phyloP scores from a whole-genome alignment of 2,888 invertebrate genomes.

The Coleophora deauratella region DNA sequence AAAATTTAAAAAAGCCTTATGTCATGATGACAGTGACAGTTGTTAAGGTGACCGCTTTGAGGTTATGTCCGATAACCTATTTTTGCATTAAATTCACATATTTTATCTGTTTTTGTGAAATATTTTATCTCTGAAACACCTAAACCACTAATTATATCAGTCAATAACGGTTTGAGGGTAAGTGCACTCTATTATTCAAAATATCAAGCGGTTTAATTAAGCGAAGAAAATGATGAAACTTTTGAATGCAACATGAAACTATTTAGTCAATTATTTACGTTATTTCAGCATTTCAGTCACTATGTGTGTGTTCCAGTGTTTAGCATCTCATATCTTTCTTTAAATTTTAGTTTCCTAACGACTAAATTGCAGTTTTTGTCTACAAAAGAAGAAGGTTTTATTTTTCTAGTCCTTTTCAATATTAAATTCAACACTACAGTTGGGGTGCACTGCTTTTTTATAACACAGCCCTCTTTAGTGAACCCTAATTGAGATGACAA shows the following conservation, averaged over 20 bases:
- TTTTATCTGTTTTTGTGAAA: constrained; percentile 2
- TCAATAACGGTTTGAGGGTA: no score
- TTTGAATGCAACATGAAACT: not conserved
- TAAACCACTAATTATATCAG: not conserved
- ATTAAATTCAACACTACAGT: no score
- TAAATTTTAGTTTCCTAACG: no score
- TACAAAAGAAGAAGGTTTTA: no score
- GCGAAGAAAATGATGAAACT: not conserved
- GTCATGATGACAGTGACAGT: not conserved
- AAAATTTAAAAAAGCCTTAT: not conserved
- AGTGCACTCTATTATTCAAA: not conserved
- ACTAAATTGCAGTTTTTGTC: no score
- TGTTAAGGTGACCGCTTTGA: constrained; percentile 4
- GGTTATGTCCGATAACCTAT: constrained; percentile 17
- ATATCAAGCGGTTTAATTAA: not conserved
- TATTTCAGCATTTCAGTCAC: no score
- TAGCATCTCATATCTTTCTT: no score
- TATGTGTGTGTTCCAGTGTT: no score
- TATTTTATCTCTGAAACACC: constrained; percentile 2
- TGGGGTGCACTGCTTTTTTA: no score
- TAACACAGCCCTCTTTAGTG: no score
- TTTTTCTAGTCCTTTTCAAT: no score
- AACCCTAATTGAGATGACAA: no score
- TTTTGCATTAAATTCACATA: not conserved
- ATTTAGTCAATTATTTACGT: not conserved